Evolutionary conservation across 2,797 vertebrate genomes (phyloP).

Genomic region (Basileuterus tristriatus): DNA sequence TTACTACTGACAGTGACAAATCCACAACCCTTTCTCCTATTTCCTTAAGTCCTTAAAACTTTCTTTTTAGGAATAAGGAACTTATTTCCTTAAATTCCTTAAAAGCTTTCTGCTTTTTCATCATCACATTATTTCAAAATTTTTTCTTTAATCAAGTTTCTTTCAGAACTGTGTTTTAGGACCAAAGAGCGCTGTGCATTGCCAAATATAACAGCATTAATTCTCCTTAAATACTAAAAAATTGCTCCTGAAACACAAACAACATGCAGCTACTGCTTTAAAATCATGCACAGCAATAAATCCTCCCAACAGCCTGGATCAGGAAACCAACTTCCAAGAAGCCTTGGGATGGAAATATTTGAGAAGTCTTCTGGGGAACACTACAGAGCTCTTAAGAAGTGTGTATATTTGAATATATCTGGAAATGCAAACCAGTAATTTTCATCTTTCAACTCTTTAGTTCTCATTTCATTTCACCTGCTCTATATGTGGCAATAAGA

Average conservation of each 20-base stretch:
- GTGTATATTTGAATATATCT: background rate
- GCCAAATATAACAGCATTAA: background rate
- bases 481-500: background rate
- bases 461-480: background rate
- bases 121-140: background rate
- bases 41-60: background rate
- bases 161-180: background rate
- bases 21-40: background rate
- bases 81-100: no score
- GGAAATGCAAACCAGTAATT: background rate
- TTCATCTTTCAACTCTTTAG: background rate
- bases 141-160: background rate
- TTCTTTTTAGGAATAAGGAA: no score
- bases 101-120: background rate
- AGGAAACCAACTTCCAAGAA: background rate
- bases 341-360: background rate
- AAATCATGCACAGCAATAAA: background rate
- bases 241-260: background rate
- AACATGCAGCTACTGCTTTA: background rate
- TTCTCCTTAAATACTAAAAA: background rate
- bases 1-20: background rate
- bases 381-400: background rate
- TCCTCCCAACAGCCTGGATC: background rate
- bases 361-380: background rate
- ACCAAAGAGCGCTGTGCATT: fast-evolving